Percentiles rank a stretch among this genome's conserved stretches.
phyloP scores from a whole-genome alignment of 2,888 invertebrate genomes.

The Unio pictorum region DNA sequence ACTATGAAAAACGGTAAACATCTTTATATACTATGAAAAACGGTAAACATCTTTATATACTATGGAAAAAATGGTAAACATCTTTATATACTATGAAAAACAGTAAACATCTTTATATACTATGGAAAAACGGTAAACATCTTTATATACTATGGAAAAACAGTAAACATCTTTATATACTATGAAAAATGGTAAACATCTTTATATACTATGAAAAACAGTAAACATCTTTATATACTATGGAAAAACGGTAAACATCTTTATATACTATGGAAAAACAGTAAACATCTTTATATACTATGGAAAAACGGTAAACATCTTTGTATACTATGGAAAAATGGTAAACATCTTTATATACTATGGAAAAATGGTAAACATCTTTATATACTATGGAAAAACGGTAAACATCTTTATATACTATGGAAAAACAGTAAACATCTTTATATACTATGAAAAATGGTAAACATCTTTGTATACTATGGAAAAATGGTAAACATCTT shows the following conservation, averaged over 20 bases:
- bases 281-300: constrained; percentile 34
- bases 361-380: too few species aligned
- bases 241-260: constrained; percentile 50
- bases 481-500: too few species aligned
- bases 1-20: constrained; percentile 57
- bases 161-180: too few species aligned
- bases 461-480: constrained; percentile 24
- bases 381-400: constrained; percentile 53
- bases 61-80: constrained; percentile 58
- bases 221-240: too few species aligned
- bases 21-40: not conserved
- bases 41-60: too few species aligned
- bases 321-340: constrained; percentile 53
- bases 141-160: not conserved
- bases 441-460: constrained; percentile 56
- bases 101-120: too few species aligned
- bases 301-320: too few species aligned
- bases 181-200: constrained; percentile 56
- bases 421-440: too few species aligned
- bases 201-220: not conserved
- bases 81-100: not conserved
- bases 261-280: constrained; percentile 47
- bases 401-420: constrained; percentile 34
- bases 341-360: constrained; percentile 34
- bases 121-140: constrained; percentile 57